Evolutionary conservation across 2,113 vertebrate genomes (phyloP).

Genomic region (Pelobates fuscus): DNA sequence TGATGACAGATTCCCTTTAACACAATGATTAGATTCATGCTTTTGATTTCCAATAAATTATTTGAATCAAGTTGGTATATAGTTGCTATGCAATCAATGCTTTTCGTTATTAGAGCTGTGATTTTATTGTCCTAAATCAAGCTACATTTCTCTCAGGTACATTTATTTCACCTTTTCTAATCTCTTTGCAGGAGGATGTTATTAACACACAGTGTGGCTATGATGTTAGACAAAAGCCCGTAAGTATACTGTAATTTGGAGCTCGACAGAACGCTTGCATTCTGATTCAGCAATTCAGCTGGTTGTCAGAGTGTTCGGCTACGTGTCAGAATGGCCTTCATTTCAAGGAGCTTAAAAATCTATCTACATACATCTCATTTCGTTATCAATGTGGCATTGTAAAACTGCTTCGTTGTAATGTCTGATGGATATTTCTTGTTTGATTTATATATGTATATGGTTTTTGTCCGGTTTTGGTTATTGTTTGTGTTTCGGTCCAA

Average conservation of each 20-base stretch:
- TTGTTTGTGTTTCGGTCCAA: constrained; percentile 51
- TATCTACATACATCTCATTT: no score
- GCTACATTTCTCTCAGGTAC: neutral
- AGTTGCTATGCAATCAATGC: neutral
- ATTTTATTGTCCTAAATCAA: neutral
- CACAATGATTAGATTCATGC: no score
- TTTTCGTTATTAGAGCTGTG: neutral
- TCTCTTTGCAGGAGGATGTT: constrained; percentile 84
- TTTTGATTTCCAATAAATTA: no score
- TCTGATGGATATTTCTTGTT: no score
- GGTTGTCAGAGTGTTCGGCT: neutral
- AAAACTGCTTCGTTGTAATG: no score
- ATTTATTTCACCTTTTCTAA: neutral
- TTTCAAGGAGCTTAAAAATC: neutral
- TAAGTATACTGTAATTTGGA: constrained; percentile 64
- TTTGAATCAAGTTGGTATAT: no score
- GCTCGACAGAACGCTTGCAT: neutral
- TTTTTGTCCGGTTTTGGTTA: neutral
- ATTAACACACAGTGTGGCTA: constrained; percentile 98
- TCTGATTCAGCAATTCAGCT: neutral
- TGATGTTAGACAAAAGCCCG: constrained; percentile 88
- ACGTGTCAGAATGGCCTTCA: neutral
- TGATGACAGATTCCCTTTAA: no score
- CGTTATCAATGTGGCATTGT: no score
- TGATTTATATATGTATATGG: no score